Conservation (phyloP, 2,888 invertebrate species). For the Hydropsyche betteni region DNA sequence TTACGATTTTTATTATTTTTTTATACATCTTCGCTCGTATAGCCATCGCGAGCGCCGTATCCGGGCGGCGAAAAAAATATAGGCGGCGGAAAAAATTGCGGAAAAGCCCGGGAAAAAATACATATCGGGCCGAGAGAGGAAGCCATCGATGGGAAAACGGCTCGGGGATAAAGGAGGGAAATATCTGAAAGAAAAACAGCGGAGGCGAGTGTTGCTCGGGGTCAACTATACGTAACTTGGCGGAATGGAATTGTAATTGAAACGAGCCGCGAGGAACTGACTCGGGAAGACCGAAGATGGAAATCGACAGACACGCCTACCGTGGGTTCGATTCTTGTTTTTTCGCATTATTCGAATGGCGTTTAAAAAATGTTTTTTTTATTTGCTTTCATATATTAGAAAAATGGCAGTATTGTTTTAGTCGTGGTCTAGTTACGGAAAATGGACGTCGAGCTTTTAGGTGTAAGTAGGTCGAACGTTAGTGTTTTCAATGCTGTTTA, state of each 20-base stretch:
- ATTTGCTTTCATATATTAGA: too few species aligned
- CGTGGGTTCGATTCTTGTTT: too few species aligned
- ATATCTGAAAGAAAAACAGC: slow-evolving; percentile 30
- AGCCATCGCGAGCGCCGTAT: background rate
- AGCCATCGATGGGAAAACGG: slow-evolving; percentile 35
- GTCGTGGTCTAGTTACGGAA: too few species aligned
- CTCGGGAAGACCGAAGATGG: too few species aligned
- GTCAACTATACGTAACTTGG: slow-evolving; percentile 24
- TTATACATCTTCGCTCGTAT: slow-evolving; percentile 24
- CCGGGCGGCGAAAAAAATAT: background rate
- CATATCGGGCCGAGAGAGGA: slow-evolving; percentile 19
- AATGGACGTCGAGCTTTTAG: too few species aligned
- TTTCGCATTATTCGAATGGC: too few species aligned
- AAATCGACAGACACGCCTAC: too few species aligned
- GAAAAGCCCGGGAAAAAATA: slow-evolving; percentile 23
- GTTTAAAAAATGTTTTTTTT: too few species aligned
- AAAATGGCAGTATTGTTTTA: too few species aligned
- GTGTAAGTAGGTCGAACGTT: too few species aligned
- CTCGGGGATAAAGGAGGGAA: slow-evolving; percentile 34
- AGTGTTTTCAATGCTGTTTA: too few species aligned
- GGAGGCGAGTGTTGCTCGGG: slow-evolving; percentile 13
- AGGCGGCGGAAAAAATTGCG: slow-evolving; percentile 10
- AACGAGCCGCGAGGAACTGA: background rate
- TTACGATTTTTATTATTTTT: slow-evolving; percentile 39
- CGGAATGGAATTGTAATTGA: slow-evolving; percentile 16